A percentile compares a stretch with the other conserved stretches of the same genome.
Conservation (phyloP, 2,888 invertebrate genomes). For the Oscheius onirici region DNA sequence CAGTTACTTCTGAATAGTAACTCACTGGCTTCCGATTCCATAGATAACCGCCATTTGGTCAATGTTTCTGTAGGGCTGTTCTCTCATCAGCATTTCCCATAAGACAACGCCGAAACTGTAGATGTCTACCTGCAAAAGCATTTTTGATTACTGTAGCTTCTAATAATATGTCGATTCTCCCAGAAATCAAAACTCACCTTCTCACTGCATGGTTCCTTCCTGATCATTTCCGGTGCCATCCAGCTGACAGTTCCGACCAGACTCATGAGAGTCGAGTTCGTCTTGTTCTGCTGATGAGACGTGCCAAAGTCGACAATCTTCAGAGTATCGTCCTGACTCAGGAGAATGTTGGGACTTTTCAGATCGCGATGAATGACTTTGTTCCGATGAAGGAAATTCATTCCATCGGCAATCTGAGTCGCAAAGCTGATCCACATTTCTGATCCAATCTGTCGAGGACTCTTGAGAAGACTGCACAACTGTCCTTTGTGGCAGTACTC, state of each 20-base stretch:
- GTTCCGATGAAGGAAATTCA: constrained; percentile 93
- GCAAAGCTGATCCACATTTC: constrained; percentile 75
- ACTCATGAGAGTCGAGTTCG: constrained; percentile 84
- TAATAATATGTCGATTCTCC: too few species aligned
- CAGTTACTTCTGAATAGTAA: background rate
- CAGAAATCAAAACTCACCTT: constrained; percentile 75
- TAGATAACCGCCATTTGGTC: constrained; percentile 97
- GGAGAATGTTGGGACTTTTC: constrained; percentile 84
- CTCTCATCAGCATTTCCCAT: constrained; percentile 96
- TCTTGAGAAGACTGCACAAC: constrained; percentile 85
- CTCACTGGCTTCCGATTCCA: constrained; percentile 84
- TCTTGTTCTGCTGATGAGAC: constrained; percentile 74
- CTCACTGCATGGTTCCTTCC: constrained; percentile 94
- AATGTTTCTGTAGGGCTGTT: constrained; percentile 89
- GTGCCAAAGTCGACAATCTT: constrained; percentile 99
- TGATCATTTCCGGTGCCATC: constrained; percentile 99
- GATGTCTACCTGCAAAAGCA: constrained; percentile 81
- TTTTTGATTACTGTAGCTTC: background rate
- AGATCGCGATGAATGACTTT: constrained; percentile 98
- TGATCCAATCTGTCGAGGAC: constrained; percentile 17
- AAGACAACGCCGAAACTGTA: constrained; percentile 98
- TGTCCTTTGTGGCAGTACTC: constrained; percentile 96
- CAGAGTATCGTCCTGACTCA: constrained; percentile 75
- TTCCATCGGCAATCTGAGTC: constrained; percentile 92
- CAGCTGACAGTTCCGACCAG: constrained; percentile 90